Conservation (phyloP, 2,888 invertebrate genomes). For the Prenolepis imparis region DNA sequence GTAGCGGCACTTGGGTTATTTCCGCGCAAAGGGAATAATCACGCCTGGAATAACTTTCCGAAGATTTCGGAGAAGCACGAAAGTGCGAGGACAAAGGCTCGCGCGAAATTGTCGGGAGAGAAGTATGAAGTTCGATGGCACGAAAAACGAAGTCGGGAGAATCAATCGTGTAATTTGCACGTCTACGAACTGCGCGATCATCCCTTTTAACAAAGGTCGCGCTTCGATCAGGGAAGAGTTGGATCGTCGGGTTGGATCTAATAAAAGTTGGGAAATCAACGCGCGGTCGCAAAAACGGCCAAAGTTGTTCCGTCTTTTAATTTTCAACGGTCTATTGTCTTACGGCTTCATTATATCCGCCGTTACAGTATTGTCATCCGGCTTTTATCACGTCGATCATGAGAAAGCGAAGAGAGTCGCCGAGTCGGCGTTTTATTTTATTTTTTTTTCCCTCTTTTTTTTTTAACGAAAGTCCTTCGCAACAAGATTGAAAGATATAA, state of each 20-base stretch:
- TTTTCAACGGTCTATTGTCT: slow-evolving; percentile 4
- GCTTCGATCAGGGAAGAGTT: background rate
- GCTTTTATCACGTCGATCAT: background rate
- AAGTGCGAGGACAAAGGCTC: background rate
- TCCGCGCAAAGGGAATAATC: background rate
- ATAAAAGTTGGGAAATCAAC: slow-evolving; percentile 31
- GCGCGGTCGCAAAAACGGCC: background rate
- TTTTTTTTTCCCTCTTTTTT: background rate
- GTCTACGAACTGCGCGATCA: background rate
- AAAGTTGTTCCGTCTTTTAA: background rate
- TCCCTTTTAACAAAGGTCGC: background rate
- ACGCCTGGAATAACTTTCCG: background rate
- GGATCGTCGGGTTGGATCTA: background rate
- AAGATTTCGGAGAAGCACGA: background rate
- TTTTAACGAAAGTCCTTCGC: background rate
- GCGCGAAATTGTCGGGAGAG: background rate
- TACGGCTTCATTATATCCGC: background rate
- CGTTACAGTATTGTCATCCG: background rate
- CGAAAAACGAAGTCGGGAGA: slow-evolving; percentile 21
- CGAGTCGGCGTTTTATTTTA: background rate
- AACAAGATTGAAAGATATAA: slow-evolving; percentile 13
- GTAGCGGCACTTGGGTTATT: background rate
- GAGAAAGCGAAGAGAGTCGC: too few relatives aligned
- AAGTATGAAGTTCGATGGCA: background rate
- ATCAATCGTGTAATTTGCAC: slow-evolving; percentile 11